Base-by-base conservation (phyloP, 2,888 invertebrate species). In the Caenorhabditis sp. region DNA sequence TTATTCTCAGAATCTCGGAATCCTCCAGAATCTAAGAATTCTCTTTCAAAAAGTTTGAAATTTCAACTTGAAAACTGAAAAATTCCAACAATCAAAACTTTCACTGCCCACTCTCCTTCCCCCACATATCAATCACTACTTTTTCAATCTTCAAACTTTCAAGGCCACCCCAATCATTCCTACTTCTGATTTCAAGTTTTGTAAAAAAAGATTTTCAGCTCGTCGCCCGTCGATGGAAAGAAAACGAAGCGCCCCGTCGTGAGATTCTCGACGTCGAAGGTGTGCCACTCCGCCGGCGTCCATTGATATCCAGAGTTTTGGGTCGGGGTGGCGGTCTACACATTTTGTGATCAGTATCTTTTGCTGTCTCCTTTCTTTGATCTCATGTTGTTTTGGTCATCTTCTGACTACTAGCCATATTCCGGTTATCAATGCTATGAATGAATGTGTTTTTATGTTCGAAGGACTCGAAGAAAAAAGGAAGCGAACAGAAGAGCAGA, bases 241-340 rank as follows among this genome's bases (percentile, higher is more conserved):
- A 68, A n/a, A 69, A 69, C 19, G 68, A 68, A 6, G 41, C 68
- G 12, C 59, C 28, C 6, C 68, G 41, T 16, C 59, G 68, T 8
- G 35, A 59, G 28, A 68, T 76, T 41, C 68, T 76, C 10, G 66
- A 75, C 26, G 44, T 16, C 0, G 41, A 68, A 47, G 76, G 76
- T n/a, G 35, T 68, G n/a, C 64, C 49, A 5, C 31, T 76, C 58
- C 56, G 59, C 49, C 24, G 38, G 8, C 35, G 44, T n/a, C 76
- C 76, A 38, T 35, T 76, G 38, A 58, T 76, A 26, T 35, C 68
- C 31, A 59, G 76, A 69, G 68, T 76, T 35, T 49, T 76, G 6
- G 61, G 69, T 10, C 47, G 69, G 22, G 68, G 35, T 41, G 76
- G 76, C 12, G 76, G 76, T 28, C 47, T 76, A 14, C 68, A 76